phyloP scores from a whole-genome alignment of 2,888 invertebrate genomes.

The Lycaena phlaeas region DNA sequence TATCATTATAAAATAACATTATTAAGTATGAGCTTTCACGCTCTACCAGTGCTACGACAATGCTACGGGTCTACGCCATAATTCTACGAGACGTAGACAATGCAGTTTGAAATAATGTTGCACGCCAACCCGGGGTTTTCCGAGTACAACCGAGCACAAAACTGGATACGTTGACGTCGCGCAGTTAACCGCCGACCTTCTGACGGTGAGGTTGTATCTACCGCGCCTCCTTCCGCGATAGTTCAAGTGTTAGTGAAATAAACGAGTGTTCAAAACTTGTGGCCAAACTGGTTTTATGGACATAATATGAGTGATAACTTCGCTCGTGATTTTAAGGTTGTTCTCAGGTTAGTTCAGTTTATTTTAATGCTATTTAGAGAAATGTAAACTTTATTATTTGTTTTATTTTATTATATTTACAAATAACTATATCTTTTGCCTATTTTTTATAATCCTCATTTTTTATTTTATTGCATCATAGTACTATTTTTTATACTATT shows the following conservation, averaged over 20 bases:
- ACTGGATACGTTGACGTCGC: constrained; percentile 10
- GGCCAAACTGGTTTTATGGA: constrained; percentile 10
- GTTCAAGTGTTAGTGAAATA: constrained; percentile 17
- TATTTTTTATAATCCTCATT: too few species aligned
- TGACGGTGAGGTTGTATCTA: constrained; percentile 13
- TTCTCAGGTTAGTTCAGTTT: constrained; percentile 13
- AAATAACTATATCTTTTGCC: too few species aligned
- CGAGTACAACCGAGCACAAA: constrained; percentile 13
- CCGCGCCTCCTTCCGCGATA: constrained; percentile 4
- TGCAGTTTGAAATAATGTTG: constrained; percentile 3
- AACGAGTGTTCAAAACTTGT: constrained; percentile 15
- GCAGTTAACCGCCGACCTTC: constrained; percentile 17
- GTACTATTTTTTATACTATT: too few species aligned
- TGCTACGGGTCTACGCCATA: not conserved
- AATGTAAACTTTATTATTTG: too few species aligned
- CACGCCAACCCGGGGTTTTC: constrained; percentile 11
- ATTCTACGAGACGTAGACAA: constrained; percentile 6
- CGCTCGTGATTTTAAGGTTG: constrained; percentile 6
- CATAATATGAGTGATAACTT: constrained; percentile 12
- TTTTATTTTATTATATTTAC: too few species aligned
- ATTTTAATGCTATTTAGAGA: too few species aligned
- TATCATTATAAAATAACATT: too few species aligned
- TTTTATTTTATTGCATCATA: too few species aligned
- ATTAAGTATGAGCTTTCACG: too few species aligned
- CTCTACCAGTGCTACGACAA: not conserved